phyloP scores from a whole-genome alignment of 2,113 vertebrate genomes.

The Microcebus jonahi region DNA sequence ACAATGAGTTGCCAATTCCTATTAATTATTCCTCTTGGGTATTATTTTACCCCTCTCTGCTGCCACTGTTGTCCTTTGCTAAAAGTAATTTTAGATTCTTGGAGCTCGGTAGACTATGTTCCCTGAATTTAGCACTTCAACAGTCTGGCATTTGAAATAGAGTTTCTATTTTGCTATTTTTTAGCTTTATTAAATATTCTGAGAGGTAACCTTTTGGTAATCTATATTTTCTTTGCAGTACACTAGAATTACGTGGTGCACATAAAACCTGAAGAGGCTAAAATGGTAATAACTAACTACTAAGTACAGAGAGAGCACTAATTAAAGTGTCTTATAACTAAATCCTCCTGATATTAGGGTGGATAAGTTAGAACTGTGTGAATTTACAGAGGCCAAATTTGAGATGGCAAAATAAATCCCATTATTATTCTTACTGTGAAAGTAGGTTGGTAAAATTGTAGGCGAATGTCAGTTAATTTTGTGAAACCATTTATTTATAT shows the following conservation, averaged over 20 bases:
- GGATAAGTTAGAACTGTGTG: constrained; percentile 69
- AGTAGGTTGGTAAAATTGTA: constrained; percentile 66
- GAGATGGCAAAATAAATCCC: constrained; percentile 68
- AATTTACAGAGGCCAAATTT: constrained; percentile 63
- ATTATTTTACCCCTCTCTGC: not conserved
- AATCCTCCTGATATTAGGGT: constrained; percentile 63
- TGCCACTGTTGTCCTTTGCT: not conserved
- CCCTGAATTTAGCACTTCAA: not conserved
- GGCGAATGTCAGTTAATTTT: constrained; percentile 61
- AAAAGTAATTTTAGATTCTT: constrained; percentile 33
- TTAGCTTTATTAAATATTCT: constrained; percentile 60
- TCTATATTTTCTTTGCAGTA: constrained; percentile 68
- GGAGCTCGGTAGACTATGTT: not conserved
- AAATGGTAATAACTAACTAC: constrained; percentile 66
- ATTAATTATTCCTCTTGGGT: not conserved
- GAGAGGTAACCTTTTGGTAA: constrained; percentile 69
- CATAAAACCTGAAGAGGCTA: constrained; percentile 54
- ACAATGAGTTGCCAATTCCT: not conserved
- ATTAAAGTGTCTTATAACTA: constrained; percentile 76
- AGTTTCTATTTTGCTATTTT: constrained; percentile 14
- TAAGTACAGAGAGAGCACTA: constrained; percentile 34
- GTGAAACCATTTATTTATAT: constrained; percentile 70
- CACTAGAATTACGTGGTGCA: constrained; percentile 55
- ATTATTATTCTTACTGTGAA: constrained; percentile 60
- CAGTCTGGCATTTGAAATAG: not conserved